Percentiles rank a stretch among this genome's conserved stretches.
phyloP scores from a whole-genome alignment of 2,113 vertebrate species.

The Aspidoscelis tigris region DNA sequence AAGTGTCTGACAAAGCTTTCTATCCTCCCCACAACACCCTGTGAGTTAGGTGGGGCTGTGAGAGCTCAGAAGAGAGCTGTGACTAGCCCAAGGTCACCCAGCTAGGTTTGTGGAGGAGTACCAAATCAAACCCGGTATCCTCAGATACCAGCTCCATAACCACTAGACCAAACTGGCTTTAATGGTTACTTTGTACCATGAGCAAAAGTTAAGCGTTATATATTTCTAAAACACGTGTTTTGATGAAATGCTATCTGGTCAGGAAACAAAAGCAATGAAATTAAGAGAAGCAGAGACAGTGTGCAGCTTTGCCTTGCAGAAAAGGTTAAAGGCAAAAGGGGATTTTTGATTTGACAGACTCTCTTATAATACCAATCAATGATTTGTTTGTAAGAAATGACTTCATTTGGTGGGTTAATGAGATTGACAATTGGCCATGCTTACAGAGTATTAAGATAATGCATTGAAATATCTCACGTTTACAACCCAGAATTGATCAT shows the following conservation, averaged over 20 bases:
- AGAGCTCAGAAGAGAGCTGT: no score
- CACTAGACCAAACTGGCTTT: no score
- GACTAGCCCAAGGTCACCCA: no score
- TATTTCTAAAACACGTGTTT: background rate
- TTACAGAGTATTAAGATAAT: constrained; percentile 60
- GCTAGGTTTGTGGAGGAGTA: no score
- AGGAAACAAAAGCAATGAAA: constrained; percentile 1
- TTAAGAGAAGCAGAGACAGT: background rate
- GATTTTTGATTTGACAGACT: constrained; percentile 22
- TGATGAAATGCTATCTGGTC: background rate
- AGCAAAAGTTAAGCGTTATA: background rate
- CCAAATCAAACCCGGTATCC: no score
- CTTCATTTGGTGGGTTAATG: constrained; percentile 36
- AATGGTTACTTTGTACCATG: background rate
- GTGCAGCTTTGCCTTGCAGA: background rate
- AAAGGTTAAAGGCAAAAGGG: constrained; percentile 10
- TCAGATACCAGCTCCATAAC: no score
- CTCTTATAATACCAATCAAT: background rate
- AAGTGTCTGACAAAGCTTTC: no score
- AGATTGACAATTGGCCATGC: constrained; percentile 32
- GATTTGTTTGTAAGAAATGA: constrained; percentile 29
- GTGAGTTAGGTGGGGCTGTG: no score
- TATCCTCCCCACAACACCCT: no score
- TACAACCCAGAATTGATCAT: constrained; percentile 61
- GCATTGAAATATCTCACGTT: constrained; percentile 55